Evolutionary conservation across 1,140 invertebrate species (phyloP), one percentile per base, ranked within the genome.

Genomic region (Pachypsylla venusta): DNA sequence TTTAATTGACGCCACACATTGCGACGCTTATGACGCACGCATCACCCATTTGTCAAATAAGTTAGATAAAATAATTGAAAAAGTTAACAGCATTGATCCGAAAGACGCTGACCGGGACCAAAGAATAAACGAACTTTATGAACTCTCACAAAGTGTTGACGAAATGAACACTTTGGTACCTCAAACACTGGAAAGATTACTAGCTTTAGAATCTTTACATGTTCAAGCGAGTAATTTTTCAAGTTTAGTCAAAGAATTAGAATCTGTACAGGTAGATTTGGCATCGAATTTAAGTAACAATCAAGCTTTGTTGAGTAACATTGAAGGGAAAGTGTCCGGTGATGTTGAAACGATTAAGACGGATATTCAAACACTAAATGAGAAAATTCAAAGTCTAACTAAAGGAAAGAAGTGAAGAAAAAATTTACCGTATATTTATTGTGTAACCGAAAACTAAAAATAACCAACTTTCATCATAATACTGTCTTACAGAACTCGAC

Each of bases 21-120:
- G 42, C 16, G 42, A 48, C 42, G 42, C 42, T 7, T 48, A 48
- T 22, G 42, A 48, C 42, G 42, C 42, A 19, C 42, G 42, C 42
- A 48, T 48, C n/a, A 48, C 42, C 3, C 42, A 48, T 19, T 22
- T 48, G 4, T 10, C 42, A n/a, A 48, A 48, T 22, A 48, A 48
- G n/a, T 22, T 48, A n/a, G 42, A 48, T 4, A 5, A 19, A 4
- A 4, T 48, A 3, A 10, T 48, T 4, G 42, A 48, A 22, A 48
- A 48, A 19, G 42, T 22, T 4, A 19, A 19, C 42, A 19, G 42
- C 7, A 22, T 5, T 22, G 42, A 48, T 4, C 7, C 7, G 42
- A 48, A 48, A 19, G 42, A 48, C 4, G 4, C 7, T 4, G 42
- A 48, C 7, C 5, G 42, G 42, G 42, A 48, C n/a, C 42, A 48